Percentiles rank a stretch among this genome's conserved stretches.
phyloP scores from a whole-genome alignment of 2,888 invertebrate genomes.

The Archips crataeganus region DNA sequence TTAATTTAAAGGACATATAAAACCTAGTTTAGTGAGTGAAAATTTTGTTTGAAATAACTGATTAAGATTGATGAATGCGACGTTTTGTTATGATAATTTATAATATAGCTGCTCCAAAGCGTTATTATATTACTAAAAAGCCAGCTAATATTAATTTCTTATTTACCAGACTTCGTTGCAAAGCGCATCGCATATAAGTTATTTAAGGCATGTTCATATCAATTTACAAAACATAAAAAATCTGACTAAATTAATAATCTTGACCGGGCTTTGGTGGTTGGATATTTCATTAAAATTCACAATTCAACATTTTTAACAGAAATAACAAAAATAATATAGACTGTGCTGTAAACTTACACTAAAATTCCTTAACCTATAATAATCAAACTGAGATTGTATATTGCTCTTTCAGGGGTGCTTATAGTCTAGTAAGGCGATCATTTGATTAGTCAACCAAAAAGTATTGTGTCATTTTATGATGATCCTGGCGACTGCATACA shows the following conservation, averaged over 20 bases:
- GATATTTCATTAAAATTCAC: constrained; percentile 14
- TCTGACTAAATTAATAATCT: constrained; percentile 27
- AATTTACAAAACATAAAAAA: constrained; percentile 28
- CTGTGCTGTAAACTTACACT: constrained; percentile 51
- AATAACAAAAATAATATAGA: constrained; percentile 44
- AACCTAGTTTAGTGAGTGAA: too few relatives aligned
- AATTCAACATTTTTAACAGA: constrained; percentile 25
- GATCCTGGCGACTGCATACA: too few relatives aligned
- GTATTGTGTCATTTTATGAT: too few relatives aligned
- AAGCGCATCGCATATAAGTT: constrained; percentile 10
- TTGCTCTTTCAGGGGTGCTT: constrained; percentile 23
- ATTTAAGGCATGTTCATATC: constrained; percentile 31
- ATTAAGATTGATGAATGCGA: background rate
- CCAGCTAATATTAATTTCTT: constrained; percentile 1
- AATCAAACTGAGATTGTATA: constrained; percentile 40
- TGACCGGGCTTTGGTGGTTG: constrained; percentile 31
- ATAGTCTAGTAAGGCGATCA: constrained; percentile 1
- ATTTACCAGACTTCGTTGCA: constrained; percentile 17
- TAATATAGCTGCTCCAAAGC: background rate
- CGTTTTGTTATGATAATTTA: background rate
- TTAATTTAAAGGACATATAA: too few relatives aligned
- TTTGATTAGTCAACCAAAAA: constrained; percentile 4
- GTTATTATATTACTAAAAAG: background rate
- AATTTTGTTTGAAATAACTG: background rate
- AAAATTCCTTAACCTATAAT: constrained; percentile 48